Percentiles rank a stretch among this genome's conserved stretches.
Evolutionary conservation across 2,797 vertebrate genomes (phyloP).

Genomic region (Brotogeris chrysoptera): DNA sequence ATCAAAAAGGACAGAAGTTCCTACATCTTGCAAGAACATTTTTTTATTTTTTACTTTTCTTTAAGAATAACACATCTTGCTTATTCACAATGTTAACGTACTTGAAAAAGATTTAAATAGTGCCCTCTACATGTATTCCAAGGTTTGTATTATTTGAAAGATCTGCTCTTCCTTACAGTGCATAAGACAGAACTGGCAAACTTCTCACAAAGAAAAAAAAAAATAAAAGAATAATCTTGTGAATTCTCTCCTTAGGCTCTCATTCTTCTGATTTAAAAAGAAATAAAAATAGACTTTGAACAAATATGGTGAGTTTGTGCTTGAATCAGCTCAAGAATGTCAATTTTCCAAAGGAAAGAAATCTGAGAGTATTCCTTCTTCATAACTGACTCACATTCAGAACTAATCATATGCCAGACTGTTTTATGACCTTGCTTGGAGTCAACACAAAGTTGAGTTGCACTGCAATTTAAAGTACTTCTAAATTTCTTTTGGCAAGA

Average conservation of each 20-base stretch:
- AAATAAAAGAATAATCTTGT: background rate
- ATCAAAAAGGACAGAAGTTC: background rate
- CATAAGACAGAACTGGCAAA: background rate
- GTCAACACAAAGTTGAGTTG: background rate
- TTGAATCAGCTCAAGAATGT: background rate
- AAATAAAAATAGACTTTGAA: background rate
- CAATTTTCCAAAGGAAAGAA: background rate
- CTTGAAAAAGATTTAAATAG: background rate
- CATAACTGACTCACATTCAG: background rate
- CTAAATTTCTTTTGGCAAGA: background rate
- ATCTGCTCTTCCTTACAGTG: background rate
- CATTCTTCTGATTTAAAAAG: background rate
- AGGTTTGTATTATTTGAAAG: background rate
- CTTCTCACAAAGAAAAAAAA: background rate
- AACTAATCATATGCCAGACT: background rate
- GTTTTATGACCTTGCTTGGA: conserved; percentile 7
- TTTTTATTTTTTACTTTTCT: too few relatives aligned
- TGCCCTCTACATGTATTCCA: background rate
- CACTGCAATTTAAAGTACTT: background rate
- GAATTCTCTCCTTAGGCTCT: accelerated
- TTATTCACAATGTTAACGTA: background rate
- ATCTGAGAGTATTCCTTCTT: background rate
- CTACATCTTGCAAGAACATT: background rate
- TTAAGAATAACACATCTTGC: background rate
- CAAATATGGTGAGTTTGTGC: background rate